These are phyloP conservation scores for Pionites leucogaster DNA, from an alignment of 2,113 vertebrate species.

Conservation along the genomic window DNA sequence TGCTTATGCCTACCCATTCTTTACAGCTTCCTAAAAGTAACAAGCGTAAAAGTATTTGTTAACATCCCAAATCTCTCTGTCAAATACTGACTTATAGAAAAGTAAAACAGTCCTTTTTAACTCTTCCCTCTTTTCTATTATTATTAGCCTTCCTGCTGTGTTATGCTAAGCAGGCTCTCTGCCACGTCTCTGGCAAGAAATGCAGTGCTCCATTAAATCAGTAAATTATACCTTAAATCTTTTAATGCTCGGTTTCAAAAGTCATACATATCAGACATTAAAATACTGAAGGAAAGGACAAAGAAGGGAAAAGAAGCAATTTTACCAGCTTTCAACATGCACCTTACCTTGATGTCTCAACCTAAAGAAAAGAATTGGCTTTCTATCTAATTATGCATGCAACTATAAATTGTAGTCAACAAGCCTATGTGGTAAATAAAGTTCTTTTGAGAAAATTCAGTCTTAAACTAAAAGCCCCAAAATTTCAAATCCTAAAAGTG, in stretches of 20 bases:
- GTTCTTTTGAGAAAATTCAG: not conserved
- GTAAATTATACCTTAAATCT: not conserved
- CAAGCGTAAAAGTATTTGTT: not conserved
- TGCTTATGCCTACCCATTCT: not conserved
- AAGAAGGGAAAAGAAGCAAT: not conserved
- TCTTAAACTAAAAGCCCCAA: accelerated
- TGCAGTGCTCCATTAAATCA: not conserved
- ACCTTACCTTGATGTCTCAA: not conserved
- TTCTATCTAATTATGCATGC: not conserved
- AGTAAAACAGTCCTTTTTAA: not conserved
- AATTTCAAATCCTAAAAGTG: not conserved
- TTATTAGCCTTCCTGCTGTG: not conserved
- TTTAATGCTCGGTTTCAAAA: not conserved
- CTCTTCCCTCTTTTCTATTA: not conserved
- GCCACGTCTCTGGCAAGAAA: not conserved
- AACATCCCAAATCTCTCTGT: not conserved
- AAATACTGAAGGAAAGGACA: not conserved
- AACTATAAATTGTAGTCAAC: not conserved
- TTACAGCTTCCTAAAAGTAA: not conserved
- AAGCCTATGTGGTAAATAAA: not conserved
- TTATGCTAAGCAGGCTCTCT: not conserved
- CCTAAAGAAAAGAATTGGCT: not conserved
- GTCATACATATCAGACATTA: not conserved
- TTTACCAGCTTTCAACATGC: not conserved
- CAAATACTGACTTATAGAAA: not conserved